These are phyloP conservation scores for Eupithecia dodoneata DNA, from an alignment of 2,888 invertebrate genomes.

Conservation along the genomic window DNA sequence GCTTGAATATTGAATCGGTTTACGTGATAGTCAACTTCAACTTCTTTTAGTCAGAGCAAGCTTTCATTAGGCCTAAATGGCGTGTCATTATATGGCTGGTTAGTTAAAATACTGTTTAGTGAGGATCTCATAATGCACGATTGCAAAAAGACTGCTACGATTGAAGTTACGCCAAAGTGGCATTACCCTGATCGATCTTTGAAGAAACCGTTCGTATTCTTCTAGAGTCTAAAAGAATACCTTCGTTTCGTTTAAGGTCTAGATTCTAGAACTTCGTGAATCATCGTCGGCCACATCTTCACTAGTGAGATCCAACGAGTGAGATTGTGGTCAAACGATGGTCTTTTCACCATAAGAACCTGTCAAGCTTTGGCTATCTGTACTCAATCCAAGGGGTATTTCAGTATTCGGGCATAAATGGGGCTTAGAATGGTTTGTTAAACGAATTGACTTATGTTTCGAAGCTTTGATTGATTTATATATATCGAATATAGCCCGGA, in stretches of 20 bases:
- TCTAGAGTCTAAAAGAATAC: no score
- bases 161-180: not conserved
- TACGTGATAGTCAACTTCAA: no score
- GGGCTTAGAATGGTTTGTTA: not conserved
- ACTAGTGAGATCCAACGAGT: no score
- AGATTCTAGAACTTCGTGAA: no score
- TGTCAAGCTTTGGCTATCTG: not conserved
- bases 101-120: slow-evolving; percentile 1
- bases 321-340: no score
- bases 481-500: not conserved
- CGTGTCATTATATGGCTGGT: not conserved
- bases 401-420: not conserved
- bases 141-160: not conserved
- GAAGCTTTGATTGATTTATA: not conserved
- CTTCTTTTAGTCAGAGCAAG: not conserved
- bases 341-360: not conserved
- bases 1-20: no score
- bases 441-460: not conserved
- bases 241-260: no score
- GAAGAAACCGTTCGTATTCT: not conserved
- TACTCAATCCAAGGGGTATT: not conserved
- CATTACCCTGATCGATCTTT: not conserved
- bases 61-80: no score
- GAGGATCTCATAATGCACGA: not conserved
- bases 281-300: no score